These are phyloP conservation scores for Idaea dimidiata DNA, from an alignment of 2,888 invertebrate genomes.

Conservation along the genomic window DNA sequence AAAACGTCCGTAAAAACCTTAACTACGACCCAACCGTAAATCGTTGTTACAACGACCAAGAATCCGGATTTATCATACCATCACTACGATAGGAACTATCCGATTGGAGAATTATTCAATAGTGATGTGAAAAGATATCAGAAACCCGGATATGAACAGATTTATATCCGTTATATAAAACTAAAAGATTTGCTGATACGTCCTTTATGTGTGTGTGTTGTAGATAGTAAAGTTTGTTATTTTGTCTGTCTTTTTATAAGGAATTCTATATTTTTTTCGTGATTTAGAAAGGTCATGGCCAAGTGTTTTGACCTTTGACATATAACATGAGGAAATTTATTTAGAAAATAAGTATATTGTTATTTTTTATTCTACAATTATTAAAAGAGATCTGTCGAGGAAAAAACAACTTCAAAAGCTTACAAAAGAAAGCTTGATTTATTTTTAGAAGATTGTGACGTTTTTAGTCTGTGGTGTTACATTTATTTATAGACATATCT, in stretches of 20 bases:
- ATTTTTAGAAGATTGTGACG: too few relatives aligned
- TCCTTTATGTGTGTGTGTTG: too few relatives aligned
- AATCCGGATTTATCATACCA: not conserved
- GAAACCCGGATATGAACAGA: not conserved
- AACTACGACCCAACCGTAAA: not conserved
- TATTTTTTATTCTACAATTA: too few relatives aligned
- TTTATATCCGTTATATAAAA: not conserved
- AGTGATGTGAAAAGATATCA: not conserved
- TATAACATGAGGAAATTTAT: not conserved
- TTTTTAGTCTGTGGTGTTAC: too few relatives aligned
- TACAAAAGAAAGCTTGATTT: too few relatives aligned
- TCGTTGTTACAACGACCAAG: not conserved
- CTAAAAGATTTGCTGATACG: not conserved
- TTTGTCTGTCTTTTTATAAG: not conserved
- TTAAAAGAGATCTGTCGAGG: too few relatives aligned
- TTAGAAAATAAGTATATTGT: too few relatives aligned
- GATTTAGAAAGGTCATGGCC: not conserved
- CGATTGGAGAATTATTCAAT: not conserved
- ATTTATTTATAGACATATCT: too few relatives aligned
- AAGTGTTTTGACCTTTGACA: not conserved
- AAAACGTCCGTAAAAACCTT: not conserved
- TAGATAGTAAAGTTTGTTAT: not conserved
- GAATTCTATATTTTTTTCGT: not conserved
- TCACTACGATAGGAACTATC: not conserved
- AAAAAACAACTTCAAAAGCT: too few relatives aligned